These are phyloP conservation scores for Bombus superbus DNA, from an alignment of 1,140 invertebrate genomes.

Conservation along the genomic window DNA sequence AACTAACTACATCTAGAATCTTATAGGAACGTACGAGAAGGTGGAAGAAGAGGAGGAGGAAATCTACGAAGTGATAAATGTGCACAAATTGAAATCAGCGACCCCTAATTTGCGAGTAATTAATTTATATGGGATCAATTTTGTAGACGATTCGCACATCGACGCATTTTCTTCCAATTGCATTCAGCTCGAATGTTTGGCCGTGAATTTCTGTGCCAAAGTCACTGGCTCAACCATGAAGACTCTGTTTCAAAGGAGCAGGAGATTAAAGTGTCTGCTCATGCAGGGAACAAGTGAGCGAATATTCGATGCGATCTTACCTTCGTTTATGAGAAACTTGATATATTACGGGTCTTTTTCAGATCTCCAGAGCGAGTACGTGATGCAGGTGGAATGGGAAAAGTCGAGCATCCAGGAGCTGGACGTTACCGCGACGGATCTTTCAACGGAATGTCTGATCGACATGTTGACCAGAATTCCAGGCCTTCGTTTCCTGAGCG, in stretches of 20 bases:
- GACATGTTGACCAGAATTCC: slow-evolving; percentile 96
- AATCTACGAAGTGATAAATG: slow-evolving; percentile 99
- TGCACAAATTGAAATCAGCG: slow-evolving; percentile 98
- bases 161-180: slow-evolving; percentile 98
- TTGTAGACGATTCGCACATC: slow-evolving; percentile 99
- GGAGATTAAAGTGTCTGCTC: slow-evolving; percentile 94
- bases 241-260: slow-evolving; percentile 95
- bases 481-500: slow-evolving; percentile 93
- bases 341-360: slow-evolving; percentile 10
- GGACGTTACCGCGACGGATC: slow-evolving; percentile 98
- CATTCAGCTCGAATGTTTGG: slow-evolving; percentile 97
- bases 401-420: slow-evolving; percentile 96
- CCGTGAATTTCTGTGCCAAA: slow-evolving; percentile 98
- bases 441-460: slow-evolving; percentile 96
- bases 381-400: slow-evolving; percentile 99
- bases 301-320: neutral
- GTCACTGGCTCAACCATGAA: slow-evolving; percentile 98
- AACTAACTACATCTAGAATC: neutral
- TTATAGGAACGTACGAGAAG: slow-evolving; percentile 97
- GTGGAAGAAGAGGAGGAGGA: slow-evolving; percentile 99
- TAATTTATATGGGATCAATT: slow-evolving; percentile 98
- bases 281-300: slow-evolving; percentile 96
- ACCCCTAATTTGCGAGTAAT: slow-evolving; percentile 97
- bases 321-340: neutral
- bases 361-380: slow-evolving; percentile 94